Evolutionary conservation across 2,888 invertebrate species (phyloP).

Genomic region (Malthinus flaveolus): DNA sequence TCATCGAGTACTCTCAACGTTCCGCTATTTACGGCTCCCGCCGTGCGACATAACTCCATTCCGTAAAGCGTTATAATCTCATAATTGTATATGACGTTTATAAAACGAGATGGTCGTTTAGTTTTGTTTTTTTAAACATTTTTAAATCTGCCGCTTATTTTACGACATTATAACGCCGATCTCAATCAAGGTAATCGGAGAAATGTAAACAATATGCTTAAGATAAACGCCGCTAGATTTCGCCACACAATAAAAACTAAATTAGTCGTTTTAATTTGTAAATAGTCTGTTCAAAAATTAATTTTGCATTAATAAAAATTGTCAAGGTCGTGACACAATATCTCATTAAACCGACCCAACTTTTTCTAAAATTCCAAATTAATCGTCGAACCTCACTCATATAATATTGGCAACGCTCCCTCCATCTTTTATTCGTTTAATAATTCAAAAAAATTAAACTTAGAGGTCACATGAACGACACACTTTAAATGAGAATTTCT

Average conservation of each 20-base stretch:
- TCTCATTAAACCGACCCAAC: too few relatives aligned
- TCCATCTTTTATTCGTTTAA: slow-evolving; percentile 14
- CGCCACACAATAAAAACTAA: slow-evolving; percentile 45
- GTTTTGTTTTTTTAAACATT: neutral
- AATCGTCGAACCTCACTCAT: too few relatives aligned
- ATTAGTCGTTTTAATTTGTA: slow-evolving; percentile 46
- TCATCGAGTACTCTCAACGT: slow-evolving; percentile 40
- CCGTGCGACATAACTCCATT: slow-evolving; percentile 16
- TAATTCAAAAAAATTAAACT: slow-evolving; percentile 1
- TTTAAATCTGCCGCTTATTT: slow-evolving; percentile 3
- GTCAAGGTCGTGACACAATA: slow-evolving; percentile 22
- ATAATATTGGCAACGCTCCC: neutral
- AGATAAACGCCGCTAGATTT: slow-evolving; percentile 57
- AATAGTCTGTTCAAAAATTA: slow-evolving; percentile 50
- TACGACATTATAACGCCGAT: slow-evolving; percentile 4
- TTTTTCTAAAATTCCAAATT: too few relatives aligned
- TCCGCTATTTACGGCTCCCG: slow-evolving; percentile 11
- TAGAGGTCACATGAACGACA: slow-evolving; percentile 19
- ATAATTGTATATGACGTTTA: slow-evolving; percentile 1
- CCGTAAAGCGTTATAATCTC: slow-evolving; percentile 6
- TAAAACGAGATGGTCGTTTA: neutral
- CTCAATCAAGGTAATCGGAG: slow-evolving; percentile 13
- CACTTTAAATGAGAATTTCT: slow-evolving; percentile 18
- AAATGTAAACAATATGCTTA: slow-evolving; percentile 30
- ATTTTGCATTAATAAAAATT: slow-evolving; percentile 46